Conservation (phyloP, 1,140 invertebrate genomes). For the Nebria ingens region DNA sequence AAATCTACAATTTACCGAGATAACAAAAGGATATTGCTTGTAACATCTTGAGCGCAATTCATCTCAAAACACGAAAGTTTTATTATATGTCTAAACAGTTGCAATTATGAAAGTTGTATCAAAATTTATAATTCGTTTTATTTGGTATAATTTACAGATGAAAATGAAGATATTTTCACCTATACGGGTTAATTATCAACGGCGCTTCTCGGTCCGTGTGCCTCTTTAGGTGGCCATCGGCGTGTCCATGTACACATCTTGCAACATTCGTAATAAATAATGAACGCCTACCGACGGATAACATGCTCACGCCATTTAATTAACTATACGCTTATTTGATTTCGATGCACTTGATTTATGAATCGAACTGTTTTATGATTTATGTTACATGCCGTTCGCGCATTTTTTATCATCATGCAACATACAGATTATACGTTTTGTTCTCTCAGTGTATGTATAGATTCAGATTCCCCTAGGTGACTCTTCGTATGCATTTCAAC, state of each 20-base stretch:
- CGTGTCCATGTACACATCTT: neutral
- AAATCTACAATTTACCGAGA: too few species aligned
- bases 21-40: too few species aligned
- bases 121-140: neutral
- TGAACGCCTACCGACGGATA: neutral
- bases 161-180: neutral
- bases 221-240: neutral
- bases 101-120: neutral
- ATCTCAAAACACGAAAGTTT: neutral
- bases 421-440: too few species aligned
- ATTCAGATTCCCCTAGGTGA: too few species aligned
- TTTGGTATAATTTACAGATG: too few species aligned
- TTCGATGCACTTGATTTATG: neutral
- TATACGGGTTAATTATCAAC: neutral
- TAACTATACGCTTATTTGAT: neutral
- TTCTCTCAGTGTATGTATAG: too few species aligned
- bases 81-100: neutral
- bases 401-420: too few species aligned
- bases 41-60: too few species aligned
- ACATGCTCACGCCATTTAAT: neutral
- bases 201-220: neutral
- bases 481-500: too few species aligned
- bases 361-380: neutral
- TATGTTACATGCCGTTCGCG: too few species aligned
- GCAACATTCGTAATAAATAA: neutral